Percentiles rank a stretch among this genome's conserved stretches.
Conservation (phyloP, 2,888 invertebrate genomes). For the Synergus japonicus region DNA sequence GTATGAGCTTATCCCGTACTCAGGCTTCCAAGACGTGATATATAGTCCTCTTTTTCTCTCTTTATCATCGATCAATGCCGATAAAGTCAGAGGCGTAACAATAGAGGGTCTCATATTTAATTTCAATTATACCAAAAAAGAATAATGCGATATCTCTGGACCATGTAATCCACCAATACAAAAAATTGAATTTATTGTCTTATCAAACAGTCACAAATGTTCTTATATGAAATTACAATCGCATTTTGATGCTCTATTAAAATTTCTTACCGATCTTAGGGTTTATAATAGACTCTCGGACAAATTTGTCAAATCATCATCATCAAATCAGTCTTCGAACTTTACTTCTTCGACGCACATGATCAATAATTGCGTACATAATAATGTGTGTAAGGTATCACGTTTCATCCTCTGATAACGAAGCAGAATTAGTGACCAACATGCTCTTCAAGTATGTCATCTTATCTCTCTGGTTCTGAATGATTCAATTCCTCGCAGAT, state of each 20-base stretch:
- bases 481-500: conserved; percentile 47
- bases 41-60: conserved; percentile 6
- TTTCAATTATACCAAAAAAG: background rate
- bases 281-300: background rate
- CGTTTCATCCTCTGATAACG: conserved; percentile 56
- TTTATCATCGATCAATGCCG: conserved; percentile 42
- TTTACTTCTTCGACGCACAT: background rate
- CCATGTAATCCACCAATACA: background rate
- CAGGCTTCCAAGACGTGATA: conserved; percentile 21
- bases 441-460: conserved; percentile 48
- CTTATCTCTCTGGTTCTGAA: conserved; percentile 47
- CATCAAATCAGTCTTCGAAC: no score
- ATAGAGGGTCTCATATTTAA: conserved; percentile 3
- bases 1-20: conserved; percentile 15
- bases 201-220: no score
- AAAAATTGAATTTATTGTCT: background rate
- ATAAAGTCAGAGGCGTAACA: conserved; percentile 37
- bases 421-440: conserved; percentile 40
- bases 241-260: background rate
- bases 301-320: background rate
- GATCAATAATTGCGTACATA: conserved; percentile 3
- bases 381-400: conserved; percentile 44
- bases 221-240: background rate
- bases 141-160: background rate
- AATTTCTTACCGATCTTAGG: background rate